Percentiles rank a stretch among this genome's conserved stretches.
phyloP scores from a whole-genome alignment of 2,113 vertebrate species.

The Semnopithecus entellus region DNA sequence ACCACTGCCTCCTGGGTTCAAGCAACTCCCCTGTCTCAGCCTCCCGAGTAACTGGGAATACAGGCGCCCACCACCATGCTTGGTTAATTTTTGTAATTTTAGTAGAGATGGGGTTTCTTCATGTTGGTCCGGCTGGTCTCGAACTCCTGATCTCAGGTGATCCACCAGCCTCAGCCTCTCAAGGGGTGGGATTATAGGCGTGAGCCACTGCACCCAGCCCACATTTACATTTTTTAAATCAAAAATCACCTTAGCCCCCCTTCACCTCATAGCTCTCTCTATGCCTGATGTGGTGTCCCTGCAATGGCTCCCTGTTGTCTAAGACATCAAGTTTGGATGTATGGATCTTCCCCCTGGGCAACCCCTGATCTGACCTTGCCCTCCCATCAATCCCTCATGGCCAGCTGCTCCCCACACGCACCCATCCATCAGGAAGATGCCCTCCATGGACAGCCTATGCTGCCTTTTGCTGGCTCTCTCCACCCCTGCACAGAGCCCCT shows the following conservation, averaged over 20 bases:
- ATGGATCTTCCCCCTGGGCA: background rate
- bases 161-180: too few species aligned
- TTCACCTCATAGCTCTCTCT: background rate
- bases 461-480: background rate
- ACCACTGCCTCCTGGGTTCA: too few species aligned
- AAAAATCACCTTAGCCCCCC: background rate
- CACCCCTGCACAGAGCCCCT: background rate
- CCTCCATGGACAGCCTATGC: background rate
- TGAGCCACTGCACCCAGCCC: too few species aligned
- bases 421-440: background rate
- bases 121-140: too few species aligned
- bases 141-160: too few species aligned
- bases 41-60: too few species aligned
- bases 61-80: too few species aligned
- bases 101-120: too few species aligned
- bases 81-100: too few species aligned
- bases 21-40: too few species aligned
- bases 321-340: background rate
- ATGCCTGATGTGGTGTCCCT: background rate
- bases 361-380: background rate
- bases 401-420: background rate
- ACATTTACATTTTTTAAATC: background rate
- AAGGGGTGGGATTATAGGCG: too few species aligned
- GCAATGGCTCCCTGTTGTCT: background rate
- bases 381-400: background rate